These are phyloP conservation scores for Meloe dianella DNA, from an alignment of 2,888 invertebrate species.

Conservation along the genomic window DNA sequence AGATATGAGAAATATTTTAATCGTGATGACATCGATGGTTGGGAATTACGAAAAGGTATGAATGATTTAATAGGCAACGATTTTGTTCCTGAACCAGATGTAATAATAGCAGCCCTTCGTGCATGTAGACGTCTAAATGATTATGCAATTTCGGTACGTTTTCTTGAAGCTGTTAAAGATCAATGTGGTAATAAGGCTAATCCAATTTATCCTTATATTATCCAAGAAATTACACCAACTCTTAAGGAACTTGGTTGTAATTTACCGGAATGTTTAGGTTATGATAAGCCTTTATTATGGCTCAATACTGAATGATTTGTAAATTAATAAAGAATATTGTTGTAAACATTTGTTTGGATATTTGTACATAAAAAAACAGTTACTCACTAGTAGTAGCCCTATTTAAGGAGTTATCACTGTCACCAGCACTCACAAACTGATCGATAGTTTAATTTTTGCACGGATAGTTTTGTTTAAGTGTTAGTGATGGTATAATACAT, in stretches of 20 bases:
- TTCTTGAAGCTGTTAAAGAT: conserved; percentile 87
- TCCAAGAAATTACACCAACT: conserved; percentile 89
- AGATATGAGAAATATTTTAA: conserved; percentile 84
- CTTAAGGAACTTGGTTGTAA: conserved; percentile 91
- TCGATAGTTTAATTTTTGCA: conserved; percentile 32
- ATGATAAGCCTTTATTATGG: conserved; percentile 92
- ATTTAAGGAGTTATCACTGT: conserved; percentile 48
- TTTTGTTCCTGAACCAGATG: conserved; percentile 66
- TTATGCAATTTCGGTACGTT: conserved; percentile 70
- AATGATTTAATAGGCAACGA: conserved; percentile 65
- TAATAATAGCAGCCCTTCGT: conserved; percentile 65
- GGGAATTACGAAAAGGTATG: conserved; percentile 68
- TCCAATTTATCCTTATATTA: conserved; percentile 85
- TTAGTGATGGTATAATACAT: conserved; percentile 33
- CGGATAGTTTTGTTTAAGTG: conserved; percentile 31
- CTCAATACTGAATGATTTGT: conserved; percentile 15
- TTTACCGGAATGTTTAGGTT: conserved; percentile 94
- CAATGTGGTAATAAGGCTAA: conserved; percentile 79
- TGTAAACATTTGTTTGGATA: neutral
- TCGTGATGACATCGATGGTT: conserved; percentile 86
- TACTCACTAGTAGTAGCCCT: conserved; percentile 49
- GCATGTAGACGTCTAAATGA: conserved; percentile 73
- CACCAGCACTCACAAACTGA: conserved; percentile 55
- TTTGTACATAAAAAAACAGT: neutral
- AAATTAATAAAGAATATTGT: neutral